Percentiles rank a stretch among this genome's conserved stretches.
These are phyloP conservation scores for Aselliscus stoliczkanus DNA, from an alignment of 2,797 vertebrate species.

Conservation along the genomic window DNA sequence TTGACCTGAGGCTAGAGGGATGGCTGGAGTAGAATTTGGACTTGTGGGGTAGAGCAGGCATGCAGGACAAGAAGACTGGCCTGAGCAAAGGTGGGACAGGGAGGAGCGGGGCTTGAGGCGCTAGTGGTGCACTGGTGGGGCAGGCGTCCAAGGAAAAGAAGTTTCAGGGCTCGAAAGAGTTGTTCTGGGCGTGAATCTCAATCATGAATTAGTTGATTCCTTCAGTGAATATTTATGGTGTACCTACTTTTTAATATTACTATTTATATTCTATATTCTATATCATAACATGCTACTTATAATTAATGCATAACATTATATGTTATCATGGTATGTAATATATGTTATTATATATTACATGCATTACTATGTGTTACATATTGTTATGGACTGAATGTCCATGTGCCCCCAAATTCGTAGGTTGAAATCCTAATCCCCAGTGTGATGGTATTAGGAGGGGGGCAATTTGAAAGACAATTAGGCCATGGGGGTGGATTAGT, in stretches of 20 bases:
- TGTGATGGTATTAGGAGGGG: background rate
- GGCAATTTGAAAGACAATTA: background rate
- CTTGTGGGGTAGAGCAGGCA: background rate
- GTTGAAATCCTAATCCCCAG: background rate
- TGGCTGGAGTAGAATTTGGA: background rate
- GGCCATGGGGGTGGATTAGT: background rate
- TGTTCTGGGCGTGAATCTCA: background rate
- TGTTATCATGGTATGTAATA: background rate
- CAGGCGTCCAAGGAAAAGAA: background rate
- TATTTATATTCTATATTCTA: background rate
- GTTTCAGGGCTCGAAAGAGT: background rate
- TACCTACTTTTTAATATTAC: background rate
- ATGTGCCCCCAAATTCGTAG: background rate
- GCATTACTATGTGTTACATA: background rate
- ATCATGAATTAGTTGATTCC: background rate
- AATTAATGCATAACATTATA: background rate
- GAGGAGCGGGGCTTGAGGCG: background rate
- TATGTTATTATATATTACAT: too few species aligned
- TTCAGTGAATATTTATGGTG: background rate
- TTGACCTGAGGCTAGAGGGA: background rate
- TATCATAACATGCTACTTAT: too few species aligned
- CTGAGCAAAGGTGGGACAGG: fast-evolving
- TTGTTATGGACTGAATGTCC: background rate
- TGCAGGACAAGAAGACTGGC: background rate
- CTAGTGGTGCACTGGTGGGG: too few species aligned